Evolutionary conservation across 2,888 invertebrate species (phyloP).

Genomic region (Erebia epiphron): DNA sequence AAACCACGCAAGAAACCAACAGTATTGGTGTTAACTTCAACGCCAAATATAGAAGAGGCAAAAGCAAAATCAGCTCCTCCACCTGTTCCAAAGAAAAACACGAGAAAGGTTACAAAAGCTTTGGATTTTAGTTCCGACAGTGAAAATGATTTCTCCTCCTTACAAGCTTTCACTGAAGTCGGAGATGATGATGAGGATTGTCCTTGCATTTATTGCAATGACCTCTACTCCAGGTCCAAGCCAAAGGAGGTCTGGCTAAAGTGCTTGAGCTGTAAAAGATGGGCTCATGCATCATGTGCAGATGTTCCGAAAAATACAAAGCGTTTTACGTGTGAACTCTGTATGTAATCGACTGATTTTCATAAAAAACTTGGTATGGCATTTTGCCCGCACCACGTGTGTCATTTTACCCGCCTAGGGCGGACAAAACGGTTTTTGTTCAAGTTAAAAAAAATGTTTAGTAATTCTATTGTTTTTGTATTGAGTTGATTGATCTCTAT

Average conservation of each 20-base stretch:
- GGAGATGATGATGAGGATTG: neutral
- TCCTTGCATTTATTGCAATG: neutral
- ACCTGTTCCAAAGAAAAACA: neutral
- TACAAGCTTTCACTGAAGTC: neutral
- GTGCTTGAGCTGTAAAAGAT: neutral
- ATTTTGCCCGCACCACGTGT: neutral
- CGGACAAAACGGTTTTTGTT: no score
- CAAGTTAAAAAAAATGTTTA: no score
- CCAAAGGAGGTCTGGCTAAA: neutral
- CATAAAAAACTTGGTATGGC: neutral
- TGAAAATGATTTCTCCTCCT: neutral
- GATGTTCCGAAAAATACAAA: neutral
- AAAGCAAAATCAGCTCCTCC: neutral
- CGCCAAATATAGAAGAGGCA: neutral
- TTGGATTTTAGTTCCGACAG: neutral
- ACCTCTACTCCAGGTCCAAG: conserved; percentile 1
- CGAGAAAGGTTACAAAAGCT: neutral
- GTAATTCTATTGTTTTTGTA: no score
- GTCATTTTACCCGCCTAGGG: no score
- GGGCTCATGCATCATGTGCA: neutral
- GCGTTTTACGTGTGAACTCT: neutral
- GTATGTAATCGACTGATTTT: neutral
- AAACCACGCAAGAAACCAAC: neutral
- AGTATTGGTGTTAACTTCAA: neutral
- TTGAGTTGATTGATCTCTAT: no score